These are phyloP conservation scores for Megaceryle maxima DNA, from an alignment of 2,113 vertebrate genomes.

Conservation along the genomic window DNA sequence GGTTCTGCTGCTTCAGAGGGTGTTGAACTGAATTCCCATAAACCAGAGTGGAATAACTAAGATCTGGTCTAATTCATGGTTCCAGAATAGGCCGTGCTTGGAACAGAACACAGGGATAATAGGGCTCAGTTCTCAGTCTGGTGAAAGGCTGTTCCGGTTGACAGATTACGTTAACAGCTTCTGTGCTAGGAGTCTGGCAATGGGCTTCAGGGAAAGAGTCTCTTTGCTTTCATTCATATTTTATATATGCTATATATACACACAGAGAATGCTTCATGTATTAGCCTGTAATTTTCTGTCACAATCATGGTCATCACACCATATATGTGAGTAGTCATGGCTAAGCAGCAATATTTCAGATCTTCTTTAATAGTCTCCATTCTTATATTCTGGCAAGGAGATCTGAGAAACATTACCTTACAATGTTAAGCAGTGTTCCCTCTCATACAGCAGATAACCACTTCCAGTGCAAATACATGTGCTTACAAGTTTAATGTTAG, in stretches of 20 bases:
- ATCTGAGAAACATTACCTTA: constrained; percentile 42
- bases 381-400: constrained; percentile 17
- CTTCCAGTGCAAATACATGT: constrained; percentile 51
- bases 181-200: constrained; percentile 41
- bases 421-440: constrained; percentile 4
- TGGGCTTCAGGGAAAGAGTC: constrained; percentile 27
- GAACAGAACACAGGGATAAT: neutral
- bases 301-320: neutral
- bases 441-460: constrained; percentile 24
- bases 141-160: constrained; percentile 29
- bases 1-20: neutral
- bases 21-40: neutral
- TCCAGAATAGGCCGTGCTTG: neutral
- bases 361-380: neutral
- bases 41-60: neutral
- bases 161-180: constrained; percentile 50
- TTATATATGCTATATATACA: neutral
- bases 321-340: neutral
- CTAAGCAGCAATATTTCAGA: neutral
- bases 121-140: neutral
- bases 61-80: neutral
- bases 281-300: constrained; percentile 8
- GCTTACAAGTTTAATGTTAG: constrained; percentile 54
- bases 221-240: constrained; percentile 41
- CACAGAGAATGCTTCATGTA: neutral